A percentile compares a stretch with the other conserved stretches of the same genome.
Conservation (phyloP, 1,140 invertebrate species). For the Procambarus virginalis region DNA sequence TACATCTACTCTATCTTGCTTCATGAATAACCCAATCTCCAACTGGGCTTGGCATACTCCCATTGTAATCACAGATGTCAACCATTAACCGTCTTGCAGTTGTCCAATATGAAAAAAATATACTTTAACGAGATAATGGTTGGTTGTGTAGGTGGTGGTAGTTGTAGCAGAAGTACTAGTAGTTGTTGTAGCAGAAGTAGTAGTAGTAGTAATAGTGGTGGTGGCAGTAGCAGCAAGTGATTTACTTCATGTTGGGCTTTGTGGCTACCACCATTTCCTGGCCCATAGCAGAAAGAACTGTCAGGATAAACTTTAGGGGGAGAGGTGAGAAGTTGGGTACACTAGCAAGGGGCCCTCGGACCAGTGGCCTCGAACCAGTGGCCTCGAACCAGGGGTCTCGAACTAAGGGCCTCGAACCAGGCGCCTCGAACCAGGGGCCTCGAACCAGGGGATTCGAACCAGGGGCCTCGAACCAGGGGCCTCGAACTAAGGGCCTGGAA, state of each 20-base stretch:
- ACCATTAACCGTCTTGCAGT: constrained; percentile 44
- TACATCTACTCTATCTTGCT: constrained; percentile 2
- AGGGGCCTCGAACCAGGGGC: too few relatives aligned
- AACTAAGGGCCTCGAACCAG: too few relatives aligned
- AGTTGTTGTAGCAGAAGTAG: constrained; percentile 72
- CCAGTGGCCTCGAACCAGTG: too few relatives aligned
- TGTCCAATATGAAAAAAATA: constrained; percentile 65
- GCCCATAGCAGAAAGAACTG: constrained; percentile 91
- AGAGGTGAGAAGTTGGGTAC: too few relatives aligned
- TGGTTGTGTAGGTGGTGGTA: constrained; percentile 59
- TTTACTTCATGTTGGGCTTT: constrained; percentile 85
- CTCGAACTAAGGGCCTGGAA: too few relatives aligned
- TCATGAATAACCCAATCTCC: constrained; percentile 31
- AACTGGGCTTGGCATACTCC: constrained; percentile 21
- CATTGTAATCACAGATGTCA: constrained; percentile 57
- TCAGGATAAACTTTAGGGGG: too few relatives aligned
- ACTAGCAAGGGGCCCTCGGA: too few relatives aligned
- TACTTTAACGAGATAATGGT: constrained; percentile 55
- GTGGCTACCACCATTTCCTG: constrained; percentile 95
- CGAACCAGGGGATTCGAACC: too few relatives aligned
- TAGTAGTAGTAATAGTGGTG: constrained; percentile 13
- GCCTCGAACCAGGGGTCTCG: too few relatives aligned
- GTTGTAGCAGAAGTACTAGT: constrained; percentile 72
- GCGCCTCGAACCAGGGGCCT: too few relatives aligned
- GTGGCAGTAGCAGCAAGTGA: constrained; percentile 25